Conservation (phyloP, 2,113 vertebrate genomes). For the Todiramphus saurophagus region DNA sequence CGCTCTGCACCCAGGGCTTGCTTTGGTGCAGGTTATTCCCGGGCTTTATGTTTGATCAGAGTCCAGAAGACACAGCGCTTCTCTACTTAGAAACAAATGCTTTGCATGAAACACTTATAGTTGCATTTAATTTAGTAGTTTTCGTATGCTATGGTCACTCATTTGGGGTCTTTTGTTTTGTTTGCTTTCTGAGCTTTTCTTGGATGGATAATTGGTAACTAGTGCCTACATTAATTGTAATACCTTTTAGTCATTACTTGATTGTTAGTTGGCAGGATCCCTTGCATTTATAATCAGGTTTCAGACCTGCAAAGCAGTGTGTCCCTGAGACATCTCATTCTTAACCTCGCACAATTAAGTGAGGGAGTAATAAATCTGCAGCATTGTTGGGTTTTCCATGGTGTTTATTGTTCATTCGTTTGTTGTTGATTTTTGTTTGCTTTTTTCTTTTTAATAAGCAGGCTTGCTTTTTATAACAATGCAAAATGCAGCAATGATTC, state of each 20-base stretch:
- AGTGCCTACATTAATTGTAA: not conserved
- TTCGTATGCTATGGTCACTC: rapidly evolving
- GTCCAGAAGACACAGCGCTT: not conserved
- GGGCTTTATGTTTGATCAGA: rapidly evolving
- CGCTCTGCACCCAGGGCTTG: not conserved
- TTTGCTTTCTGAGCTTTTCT: not conserved
- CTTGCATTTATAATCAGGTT: not conserved
- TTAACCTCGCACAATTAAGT: not conserved
- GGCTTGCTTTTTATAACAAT: not conserved
- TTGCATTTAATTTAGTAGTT: not conserved
- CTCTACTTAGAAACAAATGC: rapidly evolving
- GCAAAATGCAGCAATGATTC: not conserved
- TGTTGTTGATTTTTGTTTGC: not conserved
- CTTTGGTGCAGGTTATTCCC: rapidly evolving
- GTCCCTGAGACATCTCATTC: not conserved
- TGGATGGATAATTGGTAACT: not conserved
- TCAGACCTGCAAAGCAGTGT: not conserved
- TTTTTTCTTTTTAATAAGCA: not conserved
- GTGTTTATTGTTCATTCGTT: not conserved
- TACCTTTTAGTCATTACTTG: not conserved
- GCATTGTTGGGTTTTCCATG: not conserved
- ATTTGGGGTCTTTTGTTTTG: not conserved
- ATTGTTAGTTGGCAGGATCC: not conserved
- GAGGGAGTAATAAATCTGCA: not conserved
- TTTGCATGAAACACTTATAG: not conserved